Conservation (phyloP, 2,797 vertebrate genomes). For the Crax fasciolata region DNA sequence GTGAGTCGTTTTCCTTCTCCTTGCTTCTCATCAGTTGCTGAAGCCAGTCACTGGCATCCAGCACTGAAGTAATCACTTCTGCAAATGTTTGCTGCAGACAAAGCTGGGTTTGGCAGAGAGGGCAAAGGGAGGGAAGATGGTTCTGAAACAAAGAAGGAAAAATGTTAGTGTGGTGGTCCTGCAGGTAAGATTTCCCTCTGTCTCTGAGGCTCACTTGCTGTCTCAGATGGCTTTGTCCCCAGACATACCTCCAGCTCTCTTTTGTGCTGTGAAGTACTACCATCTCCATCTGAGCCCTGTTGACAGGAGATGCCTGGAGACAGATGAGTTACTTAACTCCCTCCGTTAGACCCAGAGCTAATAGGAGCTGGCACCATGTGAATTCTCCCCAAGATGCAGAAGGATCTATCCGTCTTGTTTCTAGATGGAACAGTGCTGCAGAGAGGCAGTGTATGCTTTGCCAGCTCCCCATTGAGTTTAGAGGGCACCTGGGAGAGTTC, state of each 20-base stretch:
- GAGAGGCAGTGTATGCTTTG: neutral
- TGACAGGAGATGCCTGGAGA: neutral
- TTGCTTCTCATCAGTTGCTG: neutral
- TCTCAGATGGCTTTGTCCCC: neutral
- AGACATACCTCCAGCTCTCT: neutral
- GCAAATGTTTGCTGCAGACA: neutral
- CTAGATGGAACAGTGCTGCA: neutral
- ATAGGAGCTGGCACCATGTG: neutral
- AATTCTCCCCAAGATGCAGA: neutral
- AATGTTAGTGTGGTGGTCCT: neutral
- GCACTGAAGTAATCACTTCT: neutral
- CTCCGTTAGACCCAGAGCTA: neutral
- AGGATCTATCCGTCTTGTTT: neutral
- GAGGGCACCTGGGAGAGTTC: neutral
- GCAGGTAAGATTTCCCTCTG: neutral
- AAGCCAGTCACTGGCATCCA: neutral
- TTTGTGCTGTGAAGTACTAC: conserved; percentile 12
- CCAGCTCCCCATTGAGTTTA: neutral
- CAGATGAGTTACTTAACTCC: conserved; percentile 1
- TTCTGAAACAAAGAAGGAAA: neutral
- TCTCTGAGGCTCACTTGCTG: neutral
- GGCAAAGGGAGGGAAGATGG: neutral
- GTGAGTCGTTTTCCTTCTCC: conserved; percentile 76
- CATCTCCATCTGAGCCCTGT: neutral
- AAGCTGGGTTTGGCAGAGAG: conserved; percentile 15